These are phyloP conservation scores for Lampris megalopsis DNA, from an alignment of 2,113 vertebrate genomes.

Conservation along the genomic window DNA sequence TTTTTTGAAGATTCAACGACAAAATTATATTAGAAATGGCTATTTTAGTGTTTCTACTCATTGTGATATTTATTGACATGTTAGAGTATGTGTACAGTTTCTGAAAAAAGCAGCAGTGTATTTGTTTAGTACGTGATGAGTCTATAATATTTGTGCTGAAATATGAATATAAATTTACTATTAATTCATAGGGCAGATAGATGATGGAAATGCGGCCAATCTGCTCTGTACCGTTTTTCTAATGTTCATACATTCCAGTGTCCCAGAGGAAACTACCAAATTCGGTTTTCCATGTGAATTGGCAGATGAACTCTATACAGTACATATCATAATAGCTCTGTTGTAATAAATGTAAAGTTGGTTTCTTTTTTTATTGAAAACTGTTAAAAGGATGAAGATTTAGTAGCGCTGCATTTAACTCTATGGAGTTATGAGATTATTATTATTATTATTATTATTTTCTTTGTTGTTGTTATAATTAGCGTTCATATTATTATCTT, in stretches of 20 bases:
- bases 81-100: constrained; percentile 44
- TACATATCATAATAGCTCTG: constrained; percentile 40
- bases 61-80: constrained; percentile 50
- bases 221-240: constrained; percentile 33
- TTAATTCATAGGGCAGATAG: not conserved
- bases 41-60: constrained; percentile 28
- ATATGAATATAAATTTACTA: constrained; percentile 14
- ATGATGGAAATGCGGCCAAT: constrained; percentile 19
- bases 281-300: constrained; percentile 36
- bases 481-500: constrained; percentile 39
- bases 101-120: constrained; percentile 44
- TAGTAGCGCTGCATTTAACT: constrained; percentile 56
- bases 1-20: not conserved
- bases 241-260: constrained; percentile 61
- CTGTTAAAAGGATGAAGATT: constrained; percentile 38
- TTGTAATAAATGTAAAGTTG: constrained; percentile 13
- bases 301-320: constrained; percentile 34
- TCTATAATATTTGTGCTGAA: constrained; percentile 39
- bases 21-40: constrained; percentile 9
- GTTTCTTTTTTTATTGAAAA: constrained; percentile 35
- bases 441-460: constrained; percentile 35
- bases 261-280: constrained; percentile 12
- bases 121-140: constrained; percentile 51
- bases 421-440: constrained; percentile 30
- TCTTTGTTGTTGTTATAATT: not conserved